phyloP scores from a whole-genome alignment of 1,140 invertebrate species.

The Oreohelix idahoensis region DNA sequence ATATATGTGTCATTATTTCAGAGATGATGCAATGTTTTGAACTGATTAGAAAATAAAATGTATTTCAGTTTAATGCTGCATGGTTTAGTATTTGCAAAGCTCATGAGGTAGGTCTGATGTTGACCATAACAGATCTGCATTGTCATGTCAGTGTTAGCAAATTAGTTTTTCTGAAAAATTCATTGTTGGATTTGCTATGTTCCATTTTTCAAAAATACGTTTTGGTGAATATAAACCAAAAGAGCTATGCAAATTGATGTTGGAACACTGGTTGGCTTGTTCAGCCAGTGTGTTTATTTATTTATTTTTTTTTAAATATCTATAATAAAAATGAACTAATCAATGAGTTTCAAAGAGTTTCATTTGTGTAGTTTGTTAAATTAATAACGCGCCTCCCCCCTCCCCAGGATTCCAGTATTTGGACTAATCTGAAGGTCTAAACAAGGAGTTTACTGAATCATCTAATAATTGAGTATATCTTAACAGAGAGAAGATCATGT shows the following conservation, averaged over 20 bases:
- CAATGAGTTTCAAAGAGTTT: neutral
- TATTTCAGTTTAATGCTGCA: neutral
- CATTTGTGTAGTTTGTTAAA: neutral
- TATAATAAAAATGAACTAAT: neutral
- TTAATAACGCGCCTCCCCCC: too few relatives aligned
- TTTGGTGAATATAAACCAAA: neutral
- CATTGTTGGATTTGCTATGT: neutral
- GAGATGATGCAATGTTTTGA: neutral
- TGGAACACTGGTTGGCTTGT: neutral
- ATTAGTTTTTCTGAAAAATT: neutral
- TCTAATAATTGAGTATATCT: too few relatives aligned
- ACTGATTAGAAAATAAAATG: neutral
- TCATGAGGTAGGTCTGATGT: neutral
- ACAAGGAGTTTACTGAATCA: too few relatives aligned
- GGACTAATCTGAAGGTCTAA: too few relatives aligned
- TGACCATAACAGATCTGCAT: neutral
- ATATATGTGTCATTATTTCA: neutral
- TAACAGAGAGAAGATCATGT: too few relatives aligned
- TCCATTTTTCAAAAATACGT: neutral
- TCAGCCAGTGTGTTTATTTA: neutral
- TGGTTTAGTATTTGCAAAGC: too few relatives aligned
- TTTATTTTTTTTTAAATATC: neutral
- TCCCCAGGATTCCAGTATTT: too few relatives aligned
- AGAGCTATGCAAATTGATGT: neutral
- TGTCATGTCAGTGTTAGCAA: neutral